Evolutionary conservation across 2,888 invertebrate genomes (phyloP).

Genomic region (Ennomos fuscantarius): DNA sequence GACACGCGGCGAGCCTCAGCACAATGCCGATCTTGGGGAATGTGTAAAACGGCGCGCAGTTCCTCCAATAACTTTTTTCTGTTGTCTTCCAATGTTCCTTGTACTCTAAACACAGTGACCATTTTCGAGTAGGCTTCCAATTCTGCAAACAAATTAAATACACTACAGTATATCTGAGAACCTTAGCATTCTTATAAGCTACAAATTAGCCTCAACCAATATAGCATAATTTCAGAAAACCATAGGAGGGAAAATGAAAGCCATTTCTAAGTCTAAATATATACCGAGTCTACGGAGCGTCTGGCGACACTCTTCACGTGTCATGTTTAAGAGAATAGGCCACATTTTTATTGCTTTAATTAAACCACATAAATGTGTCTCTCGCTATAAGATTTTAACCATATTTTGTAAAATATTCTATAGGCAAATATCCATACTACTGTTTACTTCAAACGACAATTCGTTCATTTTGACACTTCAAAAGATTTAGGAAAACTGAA

Average conservation of each 20-base stretch:
- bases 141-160: conserved; percentile 86
- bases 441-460: conserved; percentile 86
- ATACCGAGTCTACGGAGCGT: conserved; percentile 94
- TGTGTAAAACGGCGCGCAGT: conserved; percentile 92
- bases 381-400: conserved; percentile 72
- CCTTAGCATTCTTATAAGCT: conserved; percentile 39
- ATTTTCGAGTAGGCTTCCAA: conserved; percentile 96
- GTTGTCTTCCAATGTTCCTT: conserved; percentile 93
- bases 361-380: conserved; percentile 62
- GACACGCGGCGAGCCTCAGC: conserved; percentile 96
- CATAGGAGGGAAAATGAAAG: conserved; percentile 84
- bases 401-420: conserved; percentile 77
- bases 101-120: conserved; percentile 95
- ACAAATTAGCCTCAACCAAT: conserved; percentile 52
- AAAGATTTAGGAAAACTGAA: conserved; percentile 46
- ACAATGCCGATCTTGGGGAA: conserved; percentile 95
- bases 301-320: conserved; percentile 95
- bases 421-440: conserved; percentile 85
- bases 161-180: conserved; percentile 41
- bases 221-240: conserved; percentile 65
- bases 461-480: conserved; percentile 83
- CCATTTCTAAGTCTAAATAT: conserved; percentile 80
- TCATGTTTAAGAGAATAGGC: conserved; percentile 92
- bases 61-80: conserved; percentile 94
- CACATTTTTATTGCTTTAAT: conserved; percentile 73